Evolutionary conservation across 2,113 vertebrate genomes (phyloP).

Genomic region (Hippopotamus amphibius): DNA sequence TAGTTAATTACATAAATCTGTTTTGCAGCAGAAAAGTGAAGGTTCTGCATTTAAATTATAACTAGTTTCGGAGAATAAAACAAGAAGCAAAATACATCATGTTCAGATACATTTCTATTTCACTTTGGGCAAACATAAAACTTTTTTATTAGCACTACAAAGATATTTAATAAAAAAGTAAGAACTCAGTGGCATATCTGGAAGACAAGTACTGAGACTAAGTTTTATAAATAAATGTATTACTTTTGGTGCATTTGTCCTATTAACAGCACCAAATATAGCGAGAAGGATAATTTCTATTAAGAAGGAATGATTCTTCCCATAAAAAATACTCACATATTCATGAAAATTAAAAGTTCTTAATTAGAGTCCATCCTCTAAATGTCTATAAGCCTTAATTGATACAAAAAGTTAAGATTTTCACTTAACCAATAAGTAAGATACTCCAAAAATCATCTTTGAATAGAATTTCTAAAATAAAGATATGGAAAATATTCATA

Average conservation of each 20-base stretch:
- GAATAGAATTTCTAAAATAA: not conserved
- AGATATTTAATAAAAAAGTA: slow-evolving; percentile 45
- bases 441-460: not conserved
- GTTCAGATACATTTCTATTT: slow-evolving; percentile 33
- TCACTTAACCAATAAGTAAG: slow-evolving; percentile 4
- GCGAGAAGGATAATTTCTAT: slow-evolving; percentile 24
- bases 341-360: slow-evolving; percentile 47
- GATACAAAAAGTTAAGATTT: slow-evolving; percentile 1
- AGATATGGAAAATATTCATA: not conserved
- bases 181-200: not conserved
- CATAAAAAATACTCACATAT: slow-evolving; percentile 7
- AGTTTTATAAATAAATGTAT: slow-evolving; percentile 33
- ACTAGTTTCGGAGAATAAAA: slow-evolving; percentile 70
- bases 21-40: slow-evolving; percentile 70
- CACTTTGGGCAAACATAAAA: slow-evolving; percentile 64
- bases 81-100: slow-evolving; percentile 57
- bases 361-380: not conserved
- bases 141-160: slow-evolving; percentile 71
- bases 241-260: not conserved
- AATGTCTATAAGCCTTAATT: not conserved
- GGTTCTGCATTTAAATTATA: slow-evolving; percentile 77
- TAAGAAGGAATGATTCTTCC: not conserved
- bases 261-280: not conserved
- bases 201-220: slow-evolving; percentile 24
- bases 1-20: slow-evolving; percentile 80